These are phyloP conservation scores for Narcine bancroftii DNA, from an alignment of 2,113 vertebrate genomes.

Conservation along the genomic window DNA sequence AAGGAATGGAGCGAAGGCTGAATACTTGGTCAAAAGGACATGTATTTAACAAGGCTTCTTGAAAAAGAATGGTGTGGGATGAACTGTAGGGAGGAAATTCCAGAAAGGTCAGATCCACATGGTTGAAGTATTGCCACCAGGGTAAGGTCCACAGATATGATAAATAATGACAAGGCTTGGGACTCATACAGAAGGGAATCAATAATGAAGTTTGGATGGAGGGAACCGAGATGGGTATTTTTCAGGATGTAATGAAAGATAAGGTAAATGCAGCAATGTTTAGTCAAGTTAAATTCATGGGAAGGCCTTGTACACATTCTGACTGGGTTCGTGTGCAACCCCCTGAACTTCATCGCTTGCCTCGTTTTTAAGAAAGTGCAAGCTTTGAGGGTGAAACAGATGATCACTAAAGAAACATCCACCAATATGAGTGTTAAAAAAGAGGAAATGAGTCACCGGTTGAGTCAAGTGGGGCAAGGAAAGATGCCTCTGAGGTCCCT, in stretches of 20 bases:
- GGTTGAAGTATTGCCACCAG: neutral
- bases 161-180: neutral
- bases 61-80: neutral
- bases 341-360: neutral
- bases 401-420: neutral
- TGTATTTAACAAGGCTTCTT: neutral
- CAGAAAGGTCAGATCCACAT: neutral
- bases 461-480: too few species aligned
- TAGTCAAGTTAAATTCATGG: neutral
- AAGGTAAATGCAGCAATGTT: neutral
- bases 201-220: neutral
- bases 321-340: neutral
- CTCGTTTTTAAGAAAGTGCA: neutral
- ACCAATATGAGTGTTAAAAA: neutral
- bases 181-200: neutral
- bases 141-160: neutral
- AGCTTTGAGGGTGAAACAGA: neutral
- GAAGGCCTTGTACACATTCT: neutral
- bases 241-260: neutral
- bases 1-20: neutral
- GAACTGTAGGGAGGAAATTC: neutral
- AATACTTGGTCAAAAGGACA: neutral
- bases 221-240: neutral
- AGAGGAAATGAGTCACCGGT: neutral
- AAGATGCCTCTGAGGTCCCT: too few species aligned